These are phyloP conservation scores for Caenorhabditis sp. DNA, from an alignment of 2,888 invertebrate species.

Conservation along the genomic window DNA sequence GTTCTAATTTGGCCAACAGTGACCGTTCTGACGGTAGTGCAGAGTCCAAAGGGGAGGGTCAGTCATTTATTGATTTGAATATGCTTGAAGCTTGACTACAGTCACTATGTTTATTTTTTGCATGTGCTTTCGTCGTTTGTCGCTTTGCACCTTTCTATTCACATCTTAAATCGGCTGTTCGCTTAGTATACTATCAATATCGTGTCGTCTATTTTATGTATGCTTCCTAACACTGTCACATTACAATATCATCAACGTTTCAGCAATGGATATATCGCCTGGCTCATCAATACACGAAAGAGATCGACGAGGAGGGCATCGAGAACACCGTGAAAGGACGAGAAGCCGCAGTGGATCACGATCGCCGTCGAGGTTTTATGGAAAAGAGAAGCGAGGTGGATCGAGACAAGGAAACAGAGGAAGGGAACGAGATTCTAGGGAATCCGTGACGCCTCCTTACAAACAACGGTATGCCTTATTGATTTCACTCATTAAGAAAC, in stretches of 20 bases:
- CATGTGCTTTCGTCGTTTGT: constrained; percentile 7
- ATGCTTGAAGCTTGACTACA: not conserved
- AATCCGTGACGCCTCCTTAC: constrained; percentile 41
- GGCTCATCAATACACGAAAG: constrained; percentile 47
- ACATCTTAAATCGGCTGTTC: not conserved
- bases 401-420: constrained; percentile 45
- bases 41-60: constrained; percentile 33
- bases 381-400: constrained; percentile 47
- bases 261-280: constrained; percentile 62
- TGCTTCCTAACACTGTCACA: not conserved
- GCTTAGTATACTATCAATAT: not conserved
- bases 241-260: not conserved
- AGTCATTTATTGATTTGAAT: constrained; percentile 6
- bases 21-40: constrained; percentile 41
- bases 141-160: not conserved
- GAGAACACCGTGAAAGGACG: constrained; percentile 52
- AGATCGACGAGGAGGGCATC: constrained; percentile 45
- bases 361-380: constrained; percentile 38
- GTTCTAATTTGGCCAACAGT: constrained; percentile 42
- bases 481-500: not conserved
- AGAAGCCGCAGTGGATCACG: constrained; percentile 57
- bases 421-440: constrained; percentile 54
- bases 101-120: not conserved
- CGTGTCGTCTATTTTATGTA: constrained; percentile 1
- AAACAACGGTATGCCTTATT: constrained; percentile 15